Conservation (phyloP, 2,797 vertebrate genomes). For the Chrosomus eos region DNA sequence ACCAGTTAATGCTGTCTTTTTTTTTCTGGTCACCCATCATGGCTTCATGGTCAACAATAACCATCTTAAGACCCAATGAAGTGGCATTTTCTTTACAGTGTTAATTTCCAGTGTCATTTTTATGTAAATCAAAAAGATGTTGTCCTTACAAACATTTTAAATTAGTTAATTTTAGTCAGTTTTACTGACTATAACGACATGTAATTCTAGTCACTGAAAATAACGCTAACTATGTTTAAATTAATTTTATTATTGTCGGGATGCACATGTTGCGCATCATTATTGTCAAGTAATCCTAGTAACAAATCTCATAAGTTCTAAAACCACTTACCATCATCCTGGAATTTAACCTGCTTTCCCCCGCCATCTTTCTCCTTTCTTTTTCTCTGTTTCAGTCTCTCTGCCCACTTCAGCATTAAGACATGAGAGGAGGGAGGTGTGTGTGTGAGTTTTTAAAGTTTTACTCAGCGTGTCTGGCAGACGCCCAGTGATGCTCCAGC, state of each 20-base stretch:
- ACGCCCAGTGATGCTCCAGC: conserved; percentile 64
- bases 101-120: neutral
- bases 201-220: neutral
- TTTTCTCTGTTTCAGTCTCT: conserved; percentile 10
- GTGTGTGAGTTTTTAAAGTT: conserved; percentile 67
- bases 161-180: neutral
- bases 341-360: neutral
- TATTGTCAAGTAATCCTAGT: neutral
- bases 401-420: conserved; percentile 55
- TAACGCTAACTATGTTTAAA: neutral
- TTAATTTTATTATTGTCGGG: neutral
- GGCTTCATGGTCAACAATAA: neutral
- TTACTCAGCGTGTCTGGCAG: conserved; percentile 60
- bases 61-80: neutral
- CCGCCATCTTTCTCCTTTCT: conserved; percentile 27
- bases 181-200: neutral
- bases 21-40: neutral
- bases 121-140: neutral
- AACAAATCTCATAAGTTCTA: neutral
- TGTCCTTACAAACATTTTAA: too few relatives aligned
- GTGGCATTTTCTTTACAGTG: neutral
- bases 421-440: conserved; percentile 54
- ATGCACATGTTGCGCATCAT: neutral
- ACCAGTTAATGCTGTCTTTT: too few relatives aligned
- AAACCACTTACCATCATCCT: neutral